These are phyloP conservation scores for Spicauda simplicius DNA, from an alignment of 2,888 invertebrate genomes.

Conservation along the genomic window DNA sequence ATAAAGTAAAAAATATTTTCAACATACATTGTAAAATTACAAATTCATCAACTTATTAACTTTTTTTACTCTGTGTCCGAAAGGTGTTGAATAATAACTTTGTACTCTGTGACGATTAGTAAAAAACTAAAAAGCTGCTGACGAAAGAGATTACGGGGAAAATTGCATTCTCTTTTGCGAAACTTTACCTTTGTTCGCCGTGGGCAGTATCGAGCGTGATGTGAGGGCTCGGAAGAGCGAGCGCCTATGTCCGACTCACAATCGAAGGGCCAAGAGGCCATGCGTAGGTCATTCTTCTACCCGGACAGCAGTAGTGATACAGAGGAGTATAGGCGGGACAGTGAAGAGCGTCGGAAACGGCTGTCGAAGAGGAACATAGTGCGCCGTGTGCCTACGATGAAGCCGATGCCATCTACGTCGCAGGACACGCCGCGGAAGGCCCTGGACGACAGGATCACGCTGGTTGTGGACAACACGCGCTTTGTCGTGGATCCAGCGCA, in stretches of 20 bases:
- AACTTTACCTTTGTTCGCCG: slow-evolving; percentile 4
- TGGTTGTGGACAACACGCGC: slow-evolving; percentile 98
- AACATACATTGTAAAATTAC: too few species aligned
- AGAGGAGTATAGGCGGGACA: slow-evolving; percentile 90
- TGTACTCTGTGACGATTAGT: too few species aligned
- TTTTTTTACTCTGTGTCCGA: too few species aligned
- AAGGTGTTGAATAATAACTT: too few species aligned
- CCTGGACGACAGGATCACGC: slow-evolving; percentile 91
- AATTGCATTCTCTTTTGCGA: not conserved
- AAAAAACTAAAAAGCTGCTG: not conserved
- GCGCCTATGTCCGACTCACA: slow-evolving; percentile 75
- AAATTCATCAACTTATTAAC: too few species aligned
- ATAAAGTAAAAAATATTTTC: too few species aligned
- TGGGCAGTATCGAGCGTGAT: slow-evolving; percentile 62
- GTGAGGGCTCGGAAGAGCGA: slow-evolving; percentile 72
- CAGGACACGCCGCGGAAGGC: slow-evolving; percentile 64
- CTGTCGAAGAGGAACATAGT: slow-evolving; percentile 74
- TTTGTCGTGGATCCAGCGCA: slow-evolving; percentile 95
- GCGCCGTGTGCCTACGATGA: slow-evolving; percentile 54
- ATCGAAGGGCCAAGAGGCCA: slow-evolving; percentile 69
- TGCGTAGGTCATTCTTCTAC: slow-evolving; percentile 75
- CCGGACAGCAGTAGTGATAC: slow-evolving; percentile 93
- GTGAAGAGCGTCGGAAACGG: slow-evolving; percentile 87
- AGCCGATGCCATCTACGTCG: slow-evolving; percentile 69
- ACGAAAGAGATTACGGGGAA: not conserved